These are phyloP conservation scores for Monodelphis domestica DNA, from an alignment of 2,797 vertebrate species.

Conservation along the genomic window DNA sequence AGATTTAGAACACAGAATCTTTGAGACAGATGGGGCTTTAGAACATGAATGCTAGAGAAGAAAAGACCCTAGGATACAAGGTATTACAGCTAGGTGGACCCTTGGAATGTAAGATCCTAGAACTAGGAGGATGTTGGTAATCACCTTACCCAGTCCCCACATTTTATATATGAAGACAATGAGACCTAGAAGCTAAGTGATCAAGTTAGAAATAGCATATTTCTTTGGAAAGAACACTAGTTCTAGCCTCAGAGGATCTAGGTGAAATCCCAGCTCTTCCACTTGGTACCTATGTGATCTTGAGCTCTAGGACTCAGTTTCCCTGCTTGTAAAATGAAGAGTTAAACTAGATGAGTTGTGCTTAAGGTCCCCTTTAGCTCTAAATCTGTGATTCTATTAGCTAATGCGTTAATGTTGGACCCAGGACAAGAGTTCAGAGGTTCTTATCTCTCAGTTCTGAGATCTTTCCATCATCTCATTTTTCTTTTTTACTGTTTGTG, in stretches of 20 bases:
- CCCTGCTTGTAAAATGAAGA: neutral
- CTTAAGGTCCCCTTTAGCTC: neutral
- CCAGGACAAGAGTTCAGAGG: neutral
- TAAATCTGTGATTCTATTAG: neutral
- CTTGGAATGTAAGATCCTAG: neutral
- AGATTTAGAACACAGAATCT: too few species aligned
- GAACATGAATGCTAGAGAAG: too few species aligned
- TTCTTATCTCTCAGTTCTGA: neutral
- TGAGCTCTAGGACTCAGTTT: neutral
- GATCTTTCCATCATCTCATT: neutral
- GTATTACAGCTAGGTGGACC: too few species aligned
- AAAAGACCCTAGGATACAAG: too few species aligned
- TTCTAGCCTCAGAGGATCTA: neutral
- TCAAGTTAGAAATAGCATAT: neutral
- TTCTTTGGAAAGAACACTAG: neutral
- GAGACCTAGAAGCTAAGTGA: neutral
- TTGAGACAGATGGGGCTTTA: too few species aligned
- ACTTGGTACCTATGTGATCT: neutral
- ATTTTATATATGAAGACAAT: neutral
- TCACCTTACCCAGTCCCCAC: neutral
- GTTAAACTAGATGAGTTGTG: neutral
- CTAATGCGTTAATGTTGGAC: neutral
- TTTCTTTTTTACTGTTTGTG: neutral
- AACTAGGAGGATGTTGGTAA: neutral
- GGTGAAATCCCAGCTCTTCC: neutral